These are phyloP conservation scores for Sylvilagus floridanus DNA, from an alignment of 2,797 vertebrate genomes.

Conservation along the genomic window DNA sequence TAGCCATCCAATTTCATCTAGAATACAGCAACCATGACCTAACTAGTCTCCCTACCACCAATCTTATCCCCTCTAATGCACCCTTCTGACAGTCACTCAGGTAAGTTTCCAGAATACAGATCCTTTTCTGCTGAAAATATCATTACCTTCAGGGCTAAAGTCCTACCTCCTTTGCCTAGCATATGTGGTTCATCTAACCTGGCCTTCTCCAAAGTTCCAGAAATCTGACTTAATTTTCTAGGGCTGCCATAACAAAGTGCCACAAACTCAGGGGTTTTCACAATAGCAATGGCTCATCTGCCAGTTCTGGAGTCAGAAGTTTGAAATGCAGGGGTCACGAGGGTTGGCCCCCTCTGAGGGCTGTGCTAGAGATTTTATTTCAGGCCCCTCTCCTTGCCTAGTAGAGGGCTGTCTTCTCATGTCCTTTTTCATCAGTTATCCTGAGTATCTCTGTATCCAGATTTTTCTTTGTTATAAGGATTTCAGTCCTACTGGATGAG, in stretches of 20 bases:
- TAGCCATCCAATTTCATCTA: not conserved
- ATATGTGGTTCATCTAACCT: not conserved
- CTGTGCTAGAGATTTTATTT: not conserved
- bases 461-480: not conserved
- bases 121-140: conserved; percentile 20
- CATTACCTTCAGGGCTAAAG: not conserved
- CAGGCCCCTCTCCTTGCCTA: not conserved
- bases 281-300: not conserved
- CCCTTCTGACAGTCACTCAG: not conserved
- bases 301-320: not conserved
- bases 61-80: not conserved
- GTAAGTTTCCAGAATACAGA: conserved; percentile 39
- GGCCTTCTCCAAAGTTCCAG: not conserved
- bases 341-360: not conserved
- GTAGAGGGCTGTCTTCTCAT: not conserved
- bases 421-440: not conserved
- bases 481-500: not conserved
- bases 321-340: not conserved
- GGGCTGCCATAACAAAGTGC: not conserved
- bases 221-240: not conserved
- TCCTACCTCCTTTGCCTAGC: not conserved
- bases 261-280: not conserved
- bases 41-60: not conserved
- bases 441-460: not conserved
- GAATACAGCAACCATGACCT: not conserved